These are phyloP conservation scores for Orthosia incerta DNA, from an alignment of 2,888 invertebrate genomes.

Conservation along the genomic window DNA sequence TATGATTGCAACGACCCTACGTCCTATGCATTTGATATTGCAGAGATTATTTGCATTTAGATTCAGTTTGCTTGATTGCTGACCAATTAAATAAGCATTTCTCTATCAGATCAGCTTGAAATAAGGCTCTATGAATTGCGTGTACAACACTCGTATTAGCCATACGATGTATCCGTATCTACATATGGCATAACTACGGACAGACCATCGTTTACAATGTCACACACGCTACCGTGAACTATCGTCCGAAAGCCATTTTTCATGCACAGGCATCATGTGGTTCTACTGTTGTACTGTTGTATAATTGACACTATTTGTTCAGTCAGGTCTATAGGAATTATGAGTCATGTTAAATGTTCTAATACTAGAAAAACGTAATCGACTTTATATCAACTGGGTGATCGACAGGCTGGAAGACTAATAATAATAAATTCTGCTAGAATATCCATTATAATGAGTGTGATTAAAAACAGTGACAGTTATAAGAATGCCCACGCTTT, in stretches of 20 bases:
- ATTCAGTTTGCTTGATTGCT: no score
- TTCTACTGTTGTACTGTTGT: no score
- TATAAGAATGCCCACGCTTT: not conserved
- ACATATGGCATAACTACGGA: not conserved
- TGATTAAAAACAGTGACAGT: not conserved
- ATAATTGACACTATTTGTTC: constrained; percentile 26
- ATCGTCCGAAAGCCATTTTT: constrained; percentile 19
- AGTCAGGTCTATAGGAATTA: constrained; percentile 9
- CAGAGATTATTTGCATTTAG: no score
- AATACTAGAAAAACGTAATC: constrained; percentile 1
- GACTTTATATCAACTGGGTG: not conserved
- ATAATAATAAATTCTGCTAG: no score
- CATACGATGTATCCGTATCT: not conserved
- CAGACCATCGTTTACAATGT: constrained; percentile 39
- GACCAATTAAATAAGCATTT: not conserved
- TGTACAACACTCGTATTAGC: constrained; percentile 1
- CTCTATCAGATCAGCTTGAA: not conserved
- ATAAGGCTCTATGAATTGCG: constrained; percentile 5
- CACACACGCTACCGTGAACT: constrained; percentile 34
- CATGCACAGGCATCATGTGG: no score
- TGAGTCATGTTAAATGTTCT: constrained; percentile 34
- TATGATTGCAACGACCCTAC: no score
- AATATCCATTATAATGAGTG: no score
- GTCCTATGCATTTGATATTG: no score
- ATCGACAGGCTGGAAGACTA: not conserved